phyloP scores from a whole-genome alignment of 2,797 vertebrate species.

The Threskiornis aethiopicus region DNA sequence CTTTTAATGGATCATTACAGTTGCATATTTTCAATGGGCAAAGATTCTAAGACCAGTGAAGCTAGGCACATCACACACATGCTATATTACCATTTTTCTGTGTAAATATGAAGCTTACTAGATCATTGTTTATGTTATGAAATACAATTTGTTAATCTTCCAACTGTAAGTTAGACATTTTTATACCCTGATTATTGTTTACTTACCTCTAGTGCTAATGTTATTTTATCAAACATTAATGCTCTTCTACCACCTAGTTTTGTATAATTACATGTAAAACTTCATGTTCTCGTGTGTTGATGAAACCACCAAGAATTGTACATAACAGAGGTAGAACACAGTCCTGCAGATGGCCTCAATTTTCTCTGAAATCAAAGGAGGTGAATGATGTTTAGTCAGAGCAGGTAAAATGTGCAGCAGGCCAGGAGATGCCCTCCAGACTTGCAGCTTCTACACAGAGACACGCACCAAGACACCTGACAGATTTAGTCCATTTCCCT shows the following conservation, averaged over 20 bases:
- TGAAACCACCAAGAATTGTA: neutral
- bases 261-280: neutral
- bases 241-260: neutral
- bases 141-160: neutral
- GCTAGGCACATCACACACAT: neutral
- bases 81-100: neutral
- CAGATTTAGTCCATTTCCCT: neutral
- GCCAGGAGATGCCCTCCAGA: neutral
- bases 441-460: neutral
- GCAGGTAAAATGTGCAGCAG: neutral
- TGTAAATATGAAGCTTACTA: neutral
- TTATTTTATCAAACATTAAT: neutral
- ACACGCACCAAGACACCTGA: neutral
- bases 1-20: neutral
- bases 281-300: neutral
- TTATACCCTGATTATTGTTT: neutral
- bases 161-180: neutral
- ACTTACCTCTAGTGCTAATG: neutral
- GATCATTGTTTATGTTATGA: neutral
- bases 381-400: neutral
- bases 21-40: neutral
- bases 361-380: neutral
- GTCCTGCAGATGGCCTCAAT: neutral
- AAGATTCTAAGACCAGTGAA: neutral
- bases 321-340: neutral